These are phyloP conservation scores for Microplitis deprimator DNA, from an alignment of 2,888 invertebrate species.

Conservation along the genomic window DNA sequence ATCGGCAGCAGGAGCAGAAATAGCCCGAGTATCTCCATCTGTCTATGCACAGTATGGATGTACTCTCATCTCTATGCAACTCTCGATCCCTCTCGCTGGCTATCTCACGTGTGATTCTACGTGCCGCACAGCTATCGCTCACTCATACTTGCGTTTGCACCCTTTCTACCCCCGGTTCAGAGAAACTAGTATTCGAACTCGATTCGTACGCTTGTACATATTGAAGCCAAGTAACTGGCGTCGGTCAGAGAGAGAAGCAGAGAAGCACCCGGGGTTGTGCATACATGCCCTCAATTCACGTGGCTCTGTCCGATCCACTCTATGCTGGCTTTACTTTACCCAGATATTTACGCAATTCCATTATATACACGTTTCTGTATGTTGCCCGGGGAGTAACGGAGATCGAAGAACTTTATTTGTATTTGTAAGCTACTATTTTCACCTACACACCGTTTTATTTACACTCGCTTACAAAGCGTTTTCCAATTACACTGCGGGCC, in stretches of 20 bases:
- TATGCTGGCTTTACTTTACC: not conserved
- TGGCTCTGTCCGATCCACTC: not conserved
- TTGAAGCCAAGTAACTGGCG: not conserved
- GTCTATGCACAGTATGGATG: slow-evolving; percentile 30
- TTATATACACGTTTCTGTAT: not conserved
- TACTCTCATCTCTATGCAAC: slow-evolving; percentile 46
- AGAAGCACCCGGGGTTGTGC: not conserved
- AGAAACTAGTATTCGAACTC: too few relatives aligned
- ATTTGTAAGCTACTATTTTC: not conserved
- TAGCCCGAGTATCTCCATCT: slow-evolving; percentile 6
- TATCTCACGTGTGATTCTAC: slow-evolving; percentile 38
- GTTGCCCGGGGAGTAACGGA: too few relatives aligned
- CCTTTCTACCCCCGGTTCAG: not conserved
- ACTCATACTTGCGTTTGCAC: slow-evolving; percentile 20
- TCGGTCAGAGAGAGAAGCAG: not conserved
- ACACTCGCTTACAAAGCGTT: slow-evolving; percentile 5
- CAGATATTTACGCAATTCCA: not conserved
- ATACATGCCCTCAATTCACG: not conserved
- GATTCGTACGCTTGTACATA: slow-evolving; percentile 24
- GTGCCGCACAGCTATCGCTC: slow-evolving; percentile 23
- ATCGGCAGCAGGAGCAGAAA: not conserved
- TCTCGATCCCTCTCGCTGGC: slow-evolving; percentile 39
- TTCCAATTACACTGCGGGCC: slow-evolving; percentile 7
- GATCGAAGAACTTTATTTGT: not conserved
- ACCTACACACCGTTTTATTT: not conserved